Evolutionary conservation across 2,888 invertebrate species (phyloP), one percentile per base, ranked within the genome.

Genomic region (Asteroscopus sphinx): DNA sequence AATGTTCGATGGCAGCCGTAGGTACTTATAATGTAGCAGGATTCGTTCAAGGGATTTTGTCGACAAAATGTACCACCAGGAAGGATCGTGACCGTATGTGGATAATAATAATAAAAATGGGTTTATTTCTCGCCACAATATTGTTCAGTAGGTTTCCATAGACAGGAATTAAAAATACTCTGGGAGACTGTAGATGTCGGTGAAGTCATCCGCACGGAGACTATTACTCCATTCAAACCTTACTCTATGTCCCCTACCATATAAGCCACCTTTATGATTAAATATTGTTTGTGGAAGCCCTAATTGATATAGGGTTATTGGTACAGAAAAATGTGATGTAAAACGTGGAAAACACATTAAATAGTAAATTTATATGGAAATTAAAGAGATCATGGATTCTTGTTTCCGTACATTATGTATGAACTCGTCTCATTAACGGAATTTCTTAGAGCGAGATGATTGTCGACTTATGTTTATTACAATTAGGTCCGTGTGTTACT

Each of bases 371-470:
- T 77, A 60, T 74, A 76, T 73, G 68, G 48, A 77, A 77, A 76
- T 79, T 65, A 71, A 68, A 77, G 60, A 73, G 55, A 77, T 79
- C 77, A 77, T 70, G 55, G 65, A 68, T 68, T 76, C 66, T 72
- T 75, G 58, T 73, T 56, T 46, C 40, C 13, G 74, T 81, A 53
- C 62, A 83, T 82, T 73, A 82, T 82, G 73, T 75, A 83, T 83
- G 37, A 73, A 70, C 65, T 76, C 77, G 78, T 81, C 82, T 79
- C 66, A 71, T 77, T 79, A 74, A 30, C 54, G 58, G 47, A 58
- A 65, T 57, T 74, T 65, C 59, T 52, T 52, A 21, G 32, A 37
- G 41, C 54, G 30, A 53, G 40, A 54, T 41, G 41, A 39, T 45
- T 58, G 55, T 45, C 15, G 11, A 30, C 15, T 32, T 28, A 42